These are phyloP conservation scores for Ispidina lecontei DNA, from an alignment of 2,797 vertebrate species.

Conservation along the genomic window DNA sequence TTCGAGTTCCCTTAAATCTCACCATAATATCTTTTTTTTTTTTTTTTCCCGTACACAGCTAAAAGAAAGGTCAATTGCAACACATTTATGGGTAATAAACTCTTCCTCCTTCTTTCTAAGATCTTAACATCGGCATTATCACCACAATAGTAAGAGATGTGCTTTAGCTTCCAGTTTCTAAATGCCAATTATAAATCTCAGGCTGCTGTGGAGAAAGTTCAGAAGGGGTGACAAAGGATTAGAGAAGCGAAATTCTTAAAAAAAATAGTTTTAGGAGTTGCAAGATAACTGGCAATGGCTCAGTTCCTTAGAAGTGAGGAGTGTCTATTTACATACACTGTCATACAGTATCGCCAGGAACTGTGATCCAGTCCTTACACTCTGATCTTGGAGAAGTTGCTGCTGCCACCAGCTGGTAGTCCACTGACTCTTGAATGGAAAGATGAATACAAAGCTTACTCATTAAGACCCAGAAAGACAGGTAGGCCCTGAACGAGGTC, in stretches of 20 bases:
- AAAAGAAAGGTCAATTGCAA: not conserved
- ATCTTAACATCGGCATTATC: not conserved
- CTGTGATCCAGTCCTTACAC: not conserved
- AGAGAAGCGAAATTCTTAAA: not conserved
- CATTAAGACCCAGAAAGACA: not conserved
- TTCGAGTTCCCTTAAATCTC: not conserved
- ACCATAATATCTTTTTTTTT: not conserved
- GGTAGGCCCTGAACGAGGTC: not conserved
- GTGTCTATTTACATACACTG: not conserved
- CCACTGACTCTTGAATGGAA: not conserved
- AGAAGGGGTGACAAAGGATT: not conserved
- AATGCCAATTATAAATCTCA: not conserved
- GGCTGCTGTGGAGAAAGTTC: not conserved
- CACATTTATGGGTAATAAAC: not conserved
- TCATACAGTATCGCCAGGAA: rapidly evolving
- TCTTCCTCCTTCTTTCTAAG: not conserved
- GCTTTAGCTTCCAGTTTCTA: not conserved
- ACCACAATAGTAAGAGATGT: not conserved
- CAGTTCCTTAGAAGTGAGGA: not conserved
- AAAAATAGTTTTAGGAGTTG: not conserved
- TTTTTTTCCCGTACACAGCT: not conserved
- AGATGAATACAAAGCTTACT: not conserved
- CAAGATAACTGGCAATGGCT: not conserved
- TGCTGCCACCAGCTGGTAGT: conserved; percentile 61
- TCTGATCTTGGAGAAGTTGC: conserved; percentile 1